Evolutionary conservation across 1,140 invertebrate genomes (phyloP), one percentile per base, ranked within the genome.

Genomic region (Bombus cullumanus): DNA sequence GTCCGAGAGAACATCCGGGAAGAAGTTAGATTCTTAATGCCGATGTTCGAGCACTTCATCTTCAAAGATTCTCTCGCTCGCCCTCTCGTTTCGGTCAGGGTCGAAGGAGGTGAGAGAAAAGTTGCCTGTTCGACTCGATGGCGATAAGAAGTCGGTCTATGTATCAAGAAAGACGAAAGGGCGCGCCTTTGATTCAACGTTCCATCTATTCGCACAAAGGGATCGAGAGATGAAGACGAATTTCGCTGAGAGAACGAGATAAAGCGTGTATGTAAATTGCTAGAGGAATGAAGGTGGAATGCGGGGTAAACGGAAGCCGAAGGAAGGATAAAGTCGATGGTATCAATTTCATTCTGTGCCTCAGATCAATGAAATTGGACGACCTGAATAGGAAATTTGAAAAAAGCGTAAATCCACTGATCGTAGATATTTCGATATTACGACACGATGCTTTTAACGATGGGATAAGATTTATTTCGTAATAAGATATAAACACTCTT

Each of bases 11-110:
- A 88, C 80, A 74, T 81, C 71, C 87, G 47, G 31, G 34, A 22
- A 68, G 86, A 90, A 90, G 88, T 90, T 88, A 72, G 88, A 78
- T 79, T 89, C 80, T 89, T 90, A 90, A 90, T 85, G 88, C 37
- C 88, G 64, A 83, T 86, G 79, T 77, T 78, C 59, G 72, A 89
- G 86, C 86, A 84, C 86, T 90, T 90, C 86, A 85, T 90, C 89
- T 89, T 88, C 78, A 59, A 72, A 39, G 82, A 85, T 89, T 68
- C 64, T 41, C 62, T 64, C 62, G n/a, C 53, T 39, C 53, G 15
- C 41, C 34, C 34, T 28, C 43, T 59, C 31, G 22, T 34, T 47
- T 53, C 39, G 82, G 83, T 72, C 76, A 79, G 75, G 83, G 68
- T 53, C 47, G 3, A 10, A 15, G 5, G 37, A 12, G 47, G 37